A percentile compares a stretch with the other conserved stretches of the same genome.
Evolutionary conservation across 2,797 vertebrate species (phyloP).

Genomic region (Dallia pectoralis): DNA sequence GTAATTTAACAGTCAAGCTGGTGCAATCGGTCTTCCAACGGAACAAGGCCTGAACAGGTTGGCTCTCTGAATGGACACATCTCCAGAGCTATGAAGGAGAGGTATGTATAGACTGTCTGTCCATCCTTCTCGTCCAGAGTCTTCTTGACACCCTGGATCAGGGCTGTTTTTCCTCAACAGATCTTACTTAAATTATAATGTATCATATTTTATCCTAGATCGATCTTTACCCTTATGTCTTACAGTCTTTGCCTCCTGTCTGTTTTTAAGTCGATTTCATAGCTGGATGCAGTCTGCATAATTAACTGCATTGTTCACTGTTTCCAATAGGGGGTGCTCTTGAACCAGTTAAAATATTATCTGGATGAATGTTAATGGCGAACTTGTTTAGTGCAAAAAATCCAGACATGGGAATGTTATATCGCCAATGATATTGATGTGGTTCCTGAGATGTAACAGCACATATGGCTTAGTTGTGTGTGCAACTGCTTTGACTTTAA

Average conservation of each 20-base stretch:
- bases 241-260: neutral
- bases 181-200: neutral
- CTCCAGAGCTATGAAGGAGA: neutral
- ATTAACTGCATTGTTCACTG: neutral
- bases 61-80: constrained; percentile 36
- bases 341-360: constrained; percentile 1
- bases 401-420: neutral
- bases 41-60: constrained; percentile 27
- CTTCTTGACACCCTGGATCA: neutral
- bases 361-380: neutral
- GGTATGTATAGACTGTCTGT: constrained; percentile 32
- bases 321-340: constrained; percentile 36
- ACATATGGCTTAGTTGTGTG: neutral
- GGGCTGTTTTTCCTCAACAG: too few relatives aligned
- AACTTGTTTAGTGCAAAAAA: neutral
- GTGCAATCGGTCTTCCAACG: constrained; percentile 4
- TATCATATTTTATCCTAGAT: neutral
- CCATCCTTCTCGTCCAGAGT: neutral
- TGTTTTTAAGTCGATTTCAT: neutral
- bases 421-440: neutral
- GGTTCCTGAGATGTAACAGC: neutral
- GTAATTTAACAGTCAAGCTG: constrained; percentile 23
- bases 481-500: neutral
- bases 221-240: neutral
- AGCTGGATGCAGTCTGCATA: neutral